Conservation (phyloP, 2,888 invertebrate genomes). For the Dryococelus australis region DNA sequence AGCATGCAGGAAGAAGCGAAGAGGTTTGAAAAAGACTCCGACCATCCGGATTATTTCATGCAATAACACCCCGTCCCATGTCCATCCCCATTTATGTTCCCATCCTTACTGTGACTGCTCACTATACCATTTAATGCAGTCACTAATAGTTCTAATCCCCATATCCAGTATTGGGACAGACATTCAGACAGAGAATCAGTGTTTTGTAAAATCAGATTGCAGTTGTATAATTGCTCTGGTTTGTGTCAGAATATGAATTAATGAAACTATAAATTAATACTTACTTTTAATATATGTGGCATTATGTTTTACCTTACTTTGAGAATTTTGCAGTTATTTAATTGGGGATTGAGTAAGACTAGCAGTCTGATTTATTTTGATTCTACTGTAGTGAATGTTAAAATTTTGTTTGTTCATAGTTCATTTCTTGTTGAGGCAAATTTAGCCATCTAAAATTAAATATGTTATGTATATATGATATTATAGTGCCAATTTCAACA, state of each 20-base stretch:
- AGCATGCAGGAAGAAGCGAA: conserved; percentile 99
- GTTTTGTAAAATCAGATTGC: conserved; percentile 48
- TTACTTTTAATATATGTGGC: conserved; percentile 33
- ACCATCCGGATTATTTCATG: conserved; percentile 97
- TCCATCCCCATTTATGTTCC: conserved; percentile 39
- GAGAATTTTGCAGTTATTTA: neutral
- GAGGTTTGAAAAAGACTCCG: conserved; percentile 97
- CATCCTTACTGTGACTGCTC: conserved; percentile 36
- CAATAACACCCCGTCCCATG: conserved; percentile 69
- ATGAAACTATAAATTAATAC: conserved; percentile 33
- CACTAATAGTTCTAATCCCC: conserved; percentile 41
- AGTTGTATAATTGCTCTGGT: conserved; percentile 37
- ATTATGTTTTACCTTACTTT: neutral
- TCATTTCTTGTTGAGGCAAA: neutral
- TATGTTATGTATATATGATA: neutral
- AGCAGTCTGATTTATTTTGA: conserved; percentile 46
- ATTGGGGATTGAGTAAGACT: conserved; percentile 34
- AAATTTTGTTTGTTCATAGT: neutral
- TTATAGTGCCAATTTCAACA: neutral
- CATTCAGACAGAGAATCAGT: conserved; percentile 44
- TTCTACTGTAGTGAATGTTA: conserved; percentile 40
- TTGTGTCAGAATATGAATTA: conserved; percentile 35
- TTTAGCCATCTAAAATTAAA: neutral
- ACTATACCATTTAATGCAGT: conserved; percentile 27
- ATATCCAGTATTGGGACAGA: conserved; percentile 33